Evolutionary conservation across 2,888 invertebrate genomes (phyloP).

Genomic region (Copidosoma aretas): DNA sequence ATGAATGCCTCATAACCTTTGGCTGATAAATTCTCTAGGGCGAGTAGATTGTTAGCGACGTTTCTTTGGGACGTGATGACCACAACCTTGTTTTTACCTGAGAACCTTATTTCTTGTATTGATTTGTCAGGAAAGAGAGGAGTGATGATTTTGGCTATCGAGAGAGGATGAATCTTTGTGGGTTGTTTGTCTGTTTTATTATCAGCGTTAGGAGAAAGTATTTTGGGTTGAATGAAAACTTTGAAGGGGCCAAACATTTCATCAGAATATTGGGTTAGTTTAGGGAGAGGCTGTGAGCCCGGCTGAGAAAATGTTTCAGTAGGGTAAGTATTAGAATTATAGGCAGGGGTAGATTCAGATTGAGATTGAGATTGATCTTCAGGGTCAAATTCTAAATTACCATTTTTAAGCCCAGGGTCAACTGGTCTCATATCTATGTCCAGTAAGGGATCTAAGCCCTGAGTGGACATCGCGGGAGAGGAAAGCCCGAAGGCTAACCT

Average conservation of each 20-base stretch:
- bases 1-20: not conserved
- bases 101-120: slow-evolving; percentile 1
- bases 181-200: not conserved
- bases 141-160: not conserved
- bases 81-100: slow-evolving; percentile 1
- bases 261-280: not conserved
- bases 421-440: too few relatives aligned
- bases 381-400: too few relatives aligned
- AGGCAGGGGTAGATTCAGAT: too few relatives aligned
- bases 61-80: not conserved
- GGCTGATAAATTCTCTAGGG: not conserved
- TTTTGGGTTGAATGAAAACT: slow-evolving; percentile 1
- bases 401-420: too few relatives aligned
- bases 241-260: slow-evolving; percentile 4
- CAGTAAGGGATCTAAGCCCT: too few relatives aligned
- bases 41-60: not conserved
- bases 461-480: too few relatives aligned
- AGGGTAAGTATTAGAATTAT: too few relatives aligned
- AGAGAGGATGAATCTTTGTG: not conserved
- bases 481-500: too few relatives aligned
- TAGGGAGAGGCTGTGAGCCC: too few relatives aligned
- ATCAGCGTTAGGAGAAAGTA: too few relatives aligned
- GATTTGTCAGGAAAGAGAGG: not conserved
- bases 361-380: too few relatives aligned
- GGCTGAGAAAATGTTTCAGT: too few relatives aligned